Base-by-base conservation (phyloP, 1,140 invertebrate species). In the Drosophila ironensis region DNA sequence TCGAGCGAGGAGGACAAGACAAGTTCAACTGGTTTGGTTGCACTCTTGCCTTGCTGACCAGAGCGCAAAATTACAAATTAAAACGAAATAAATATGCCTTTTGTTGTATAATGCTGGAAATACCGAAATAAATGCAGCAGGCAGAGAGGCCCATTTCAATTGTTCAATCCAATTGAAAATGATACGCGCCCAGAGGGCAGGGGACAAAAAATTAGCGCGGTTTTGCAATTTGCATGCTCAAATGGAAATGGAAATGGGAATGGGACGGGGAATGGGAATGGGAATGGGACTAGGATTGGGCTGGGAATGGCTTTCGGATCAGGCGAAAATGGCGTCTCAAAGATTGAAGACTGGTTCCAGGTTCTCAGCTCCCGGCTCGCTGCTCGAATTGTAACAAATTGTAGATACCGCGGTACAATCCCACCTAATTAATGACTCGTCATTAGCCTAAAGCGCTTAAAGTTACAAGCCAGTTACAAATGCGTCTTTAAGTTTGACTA, bases 41-140 rank as follows among this genome's bases (percentile, higher is more conserved):
- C 41, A 48, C 60, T 63, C 56, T 22, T 38, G 59, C 41, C 57
- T 48, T 37, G 30, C 74, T 86, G 78, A 86, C 81, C 80, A 84
- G 50, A 84, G 80, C 80, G 81, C 80, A 75, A 86, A 86, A 86
- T 86, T 86, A 86, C 80, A 86, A 86, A 86, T 86, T 86, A 86
- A 86, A 86, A 86, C 51, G 80, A 86, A 86, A 86, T 86, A 86
- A 86, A 86, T 86, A 86, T 75, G 81, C 81, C 80, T 75, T 84
- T 84, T 84, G 78, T 84, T 84, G 59, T 67, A 74, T 72, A 73
- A 78, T 60, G 52, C 57, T 72, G 40, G 45, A 41, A 59, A 72
- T 35, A 54, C 33, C 63, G 56, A 64, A 80, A 60, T 59, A 52
- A 54, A 61, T 50, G 51, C 47, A 19, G 51, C n/a, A n/a, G 12